Evolutionary conservation across 2,113 vertebrate genomes (phyloP), one percentile per base, ranked within the genome.

Genomic region (Sarotherodon lohbergeri): DNA sequence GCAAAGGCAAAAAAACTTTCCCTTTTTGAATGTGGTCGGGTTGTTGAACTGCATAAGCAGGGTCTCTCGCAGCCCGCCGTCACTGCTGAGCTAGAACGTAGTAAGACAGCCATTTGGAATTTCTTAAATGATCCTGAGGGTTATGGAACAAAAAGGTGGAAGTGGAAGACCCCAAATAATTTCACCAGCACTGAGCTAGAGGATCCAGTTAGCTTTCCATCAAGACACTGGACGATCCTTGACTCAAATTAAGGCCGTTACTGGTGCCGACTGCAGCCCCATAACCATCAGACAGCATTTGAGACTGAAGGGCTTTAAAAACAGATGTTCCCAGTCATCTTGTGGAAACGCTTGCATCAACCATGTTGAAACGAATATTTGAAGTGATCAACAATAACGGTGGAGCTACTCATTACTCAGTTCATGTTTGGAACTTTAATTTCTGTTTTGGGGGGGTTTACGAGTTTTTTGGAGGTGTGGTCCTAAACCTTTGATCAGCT

Each of bases 21-120:
- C 7, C 9, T 36, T 63, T 22, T 2, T 22, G 22, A 22, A 22
- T 2, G 2, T 4, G 32, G 17, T 63, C 0, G 1, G 32, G 59
- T 36, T 36, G 32, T 63, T 63, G 32, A 63, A 17, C 59, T 63
- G 32, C n/a, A 55, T 24, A 55, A 24, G 2, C 9, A n/a, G 17
- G 59, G 19, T 36, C 1, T 63, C 59, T 36, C 1, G 5, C 59
- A n/a, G 59, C 22, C 2, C 2, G 22, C 22, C 22, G 2, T 63
- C 32, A 11, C 4, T 36, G 59, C 17, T 63, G 17, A 63, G 59
- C 29, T 63, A 17, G 32, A 34, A 63, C 5, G 2, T 11, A 63
- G 4, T 63, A 63, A 63, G 5, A n/a, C 32, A 36, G 32, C 3
- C 17, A 36, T n/a, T n/a, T 63, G 32, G 32, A 63, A 63, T 63